Evolutionary conservation across 2,797 vertebrate species (phyloP), one percentile per base, ranked within the genome.

Genomic region (Acropternis orthonyx): DNA sequence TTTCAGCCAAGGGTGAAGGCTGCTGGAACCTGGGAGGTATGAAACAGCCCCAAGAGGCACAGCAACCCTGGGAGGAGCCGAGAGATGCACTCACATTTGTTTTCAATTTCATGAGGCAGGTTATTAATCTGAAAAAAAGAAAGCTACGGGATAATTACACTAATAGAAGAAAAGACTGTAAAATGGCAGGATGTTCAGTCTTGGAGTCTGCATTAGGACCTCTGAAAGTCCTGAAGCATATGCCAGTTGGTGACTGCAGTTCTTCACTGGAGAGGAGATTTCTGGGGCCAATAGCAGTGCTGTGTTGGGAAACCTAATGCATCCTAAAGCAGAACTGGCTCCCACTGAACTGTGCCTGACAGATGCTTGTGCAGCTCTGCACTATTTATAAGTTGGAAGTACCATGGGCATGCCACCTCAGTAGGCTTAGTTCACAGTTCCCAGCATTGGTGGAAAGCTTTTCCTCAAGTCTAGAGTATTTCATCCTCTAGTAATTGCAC

Each of bases 41-140:
- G 14, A 2, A 16, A 26, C 48, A 85, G 39, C 65, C 39, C 17
- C 0, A 0, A n/a, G 34, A 10, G 4, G 26, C n/a, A 30, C 2
- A 5, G 34, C 2, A 7, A 34, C 41, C 26, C 46, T 34, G 24
- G 24, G 23, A 43, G 41, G 11, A 77, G 59, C 36, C 55, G 41
- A 59, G 32, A 14, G 11, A 30, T 11, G 19, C 39, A 58, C 43
- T 61, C 10, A 7, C 46, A 9, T 67, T 32, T 54, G 39, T 41
- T 82, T 71, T 71, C 39, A 44, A 7, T 36, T 75, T 79, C 41
- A 68, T 49, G 34, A 8, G 15, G 6, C 48, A 49, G 13, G 15
- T 11, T 51, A 48, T 75, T 37, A 43, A 63, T 54, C 67, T 58
- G 22, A 41, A 22, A 78, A 78, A 85, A 92, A 22, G 1, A 1